Percentiles rank a stretch among this genome's conserved stretches.
Conservation (phyloP, 2,888 invertebrate genomes). For the Orthosia incerta region DNA sequence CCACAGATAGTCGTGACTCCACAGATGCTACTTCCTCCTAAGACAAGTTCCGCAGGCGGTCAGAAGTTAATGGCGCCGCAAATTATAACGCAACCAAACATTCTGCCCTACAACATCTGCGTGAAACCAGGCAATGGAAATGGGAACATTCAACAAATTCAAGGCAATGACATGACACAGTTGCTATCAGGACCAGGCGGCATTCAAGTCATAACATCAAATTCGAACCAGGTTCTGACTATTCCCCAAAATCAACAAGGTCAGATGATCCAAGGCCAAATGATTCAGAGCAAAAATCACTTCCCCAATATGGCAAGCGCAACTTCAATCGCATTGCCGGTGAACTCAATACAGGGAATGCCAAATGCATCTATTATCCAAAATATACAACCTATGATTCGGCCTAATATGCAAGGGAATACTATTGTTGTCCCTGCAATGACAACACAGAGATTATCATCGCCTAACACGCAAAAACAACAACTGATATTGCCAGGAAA, state of each 20-base stretch:
- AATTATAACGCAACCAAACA: constrained; percentile 86
- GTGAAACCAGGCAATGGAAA: constrained; percentile 86
- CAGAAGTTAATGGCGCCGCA: constrained; percentile 87
- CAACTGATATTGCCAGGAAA: constrained; percentile 85
- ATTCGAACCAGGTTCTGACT: constrained; percentile 88
- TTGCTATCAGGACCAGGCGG: constrained; percentile 86
- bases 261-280: constrained; percentile 75
- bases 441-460: constrained; percentile 85
- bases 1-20: constrained; percentile 90
- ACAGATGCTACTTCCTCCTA: constrained; percentile 88
- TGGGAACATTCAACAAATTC: constrained; percentile 86
- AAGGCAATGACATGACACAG: constrained; percentile 87
- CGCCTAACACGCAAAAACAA: constrained; percentile 88
- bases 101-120: constrained; percentile 88
- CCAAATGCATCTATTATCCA: constrained; percentile 86
- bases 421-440: constrained; percentile 88
- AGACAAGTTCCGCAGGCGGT: constrained; percentile 82
- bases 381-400: constrained; percentile 89
- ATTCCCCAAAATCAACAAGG: constrained; percentile 86
- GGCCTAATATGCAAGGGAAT: constrained; percentile 88
- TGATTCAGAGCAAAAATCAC: constrained; percentile 88
- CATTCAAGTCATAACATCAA: constrained; percentile 89
- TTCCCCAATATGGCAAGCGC: constrained; percentile 89
- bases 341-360: constrained; percentile 89
- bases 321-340: constrained; percentile 87